Evolutionary conservation across 2,797 vertebrate genomes (phyloP), one percentile per base, ranked within the genome.

Genomic region (Ceryle rudis): DNA sequence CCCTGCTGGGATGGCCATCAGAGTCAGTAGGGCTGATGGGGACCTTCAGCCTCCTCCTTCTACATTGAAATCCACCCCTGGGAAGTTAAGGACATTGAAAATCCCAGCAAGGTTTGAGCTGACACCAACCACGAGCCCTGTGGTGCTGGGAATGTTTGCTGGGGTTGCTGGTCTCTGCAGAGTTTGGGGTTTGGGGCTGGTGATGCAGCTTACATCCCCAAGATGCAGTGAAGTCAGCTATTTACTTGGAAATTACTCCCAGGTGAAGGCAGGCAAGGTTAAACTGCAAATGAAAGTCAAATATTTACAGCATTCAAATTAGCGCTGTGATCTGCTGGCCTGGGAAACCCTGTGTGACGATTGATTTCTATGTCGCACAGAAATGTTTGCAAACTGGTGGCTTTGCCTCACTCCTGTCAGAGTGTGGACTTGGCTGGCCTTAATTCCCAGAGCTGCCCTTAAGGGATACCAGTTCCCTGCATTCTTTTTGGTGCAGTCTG

Each of bases 221-320:
- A 74, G 61, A 61, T 0, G 0, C 12, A 1, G 46, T 65, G 81
- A 90, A 67, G 54, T 78, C 83, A 64, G 46, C 26, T 37, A 11
- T 86, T 80, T 78, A 37, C 80, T 74, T 44, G 65, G 60, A 88
- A 94, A 86, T 89, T 64, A 37, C 66, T 65, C 74, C 67, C 41
- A 81, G 70, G 61, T 90, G 65, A 81, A 81, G 47, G 73, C 73
- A 74, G 65, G 22, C 0, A 0, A 86, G 73, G 90, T 83, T 80
- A 79, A 83, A 81, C 44, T 72, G 90, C 83, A 81, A 49, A 69
- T 72, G 69, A 70, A 89, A 95, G 69, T 81, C 35, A 93, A 95
- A 95, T 61, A 86, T 92, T 91, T 86, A 78, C 47, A 28, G 61
- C 81, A 57, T 80, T 90, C 80, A 67, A 47, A 90, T 74, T 37